A percentile compares a stretch with the other conserved stretches of the same genome.
phyloP scores from a whole-genome alignment of 1,140 invertebrate genomes.

The Saxidomus purpurata region DNA sequence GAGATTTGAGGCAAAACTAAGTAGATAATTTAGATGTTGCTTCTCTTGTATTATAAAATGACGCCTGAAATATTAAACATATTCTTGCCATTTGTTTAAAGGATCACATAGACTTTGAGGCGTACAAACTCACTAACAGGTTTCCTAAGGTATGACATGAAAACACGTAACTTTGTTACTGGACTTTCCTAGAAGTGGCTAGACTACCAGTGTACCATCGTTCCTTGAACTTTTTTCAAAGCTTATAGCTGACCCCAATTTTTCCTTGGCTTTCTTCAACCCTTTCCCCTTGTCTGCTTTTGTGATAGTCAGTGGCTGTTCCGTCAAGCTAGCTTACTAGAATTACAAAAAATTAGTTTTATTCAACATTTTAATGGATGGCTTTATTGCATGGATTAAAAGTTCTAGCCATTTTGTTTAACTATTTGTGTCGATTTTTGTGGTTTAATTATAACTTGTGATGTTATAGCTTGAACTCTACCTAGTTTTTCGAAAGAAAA shows the following conservation, averaged over 20 bases:
- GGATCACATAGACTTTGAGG: conserved; percentile 50
- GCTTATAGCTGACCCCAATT: background rate
- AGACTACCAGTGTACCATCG: background rate
- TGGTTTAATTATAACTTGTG: too few species aligned
- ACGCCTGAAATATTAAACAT: too few species aligned
- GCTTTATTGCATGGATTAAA: too few species aligned
- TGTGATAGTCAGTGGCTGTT: background rate
- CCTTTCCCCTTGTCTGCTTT: background rate
- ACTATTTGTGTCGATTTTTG: too few species aligned
- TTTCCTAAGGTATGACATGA: conserved; percentile 33
- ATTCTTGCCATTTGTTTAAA: conserved; percentile 26
- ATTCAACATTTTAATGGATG: too few species aligned
- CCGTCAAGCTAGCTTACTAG: background rate
- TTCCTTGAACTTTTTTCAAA: background rate
- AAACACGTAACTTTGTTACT: background rate
- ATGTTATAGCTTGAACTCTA: too few species aligned
- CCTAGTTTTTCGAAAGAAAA: too few species aligned
- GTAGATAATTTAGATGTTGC: too few species aligned
- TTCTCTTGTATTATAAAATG: too few species aligned
- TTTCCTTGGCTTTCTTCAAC: background rate
- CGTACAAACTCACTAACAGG: conserved; percentile 49
- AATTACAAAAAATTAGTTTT: too few species aligned
- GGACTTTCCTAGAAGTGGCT: conserved; percentile 7
- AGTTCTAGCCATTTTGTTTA: too few species aligned
- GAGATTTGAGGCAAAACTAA: too few species aligned